These are phyloP conservation scores for Oxyruncus cristatus DNA, from an alignment of 2,113 vertebrate species.

Conservation along the genomic window DNA sequence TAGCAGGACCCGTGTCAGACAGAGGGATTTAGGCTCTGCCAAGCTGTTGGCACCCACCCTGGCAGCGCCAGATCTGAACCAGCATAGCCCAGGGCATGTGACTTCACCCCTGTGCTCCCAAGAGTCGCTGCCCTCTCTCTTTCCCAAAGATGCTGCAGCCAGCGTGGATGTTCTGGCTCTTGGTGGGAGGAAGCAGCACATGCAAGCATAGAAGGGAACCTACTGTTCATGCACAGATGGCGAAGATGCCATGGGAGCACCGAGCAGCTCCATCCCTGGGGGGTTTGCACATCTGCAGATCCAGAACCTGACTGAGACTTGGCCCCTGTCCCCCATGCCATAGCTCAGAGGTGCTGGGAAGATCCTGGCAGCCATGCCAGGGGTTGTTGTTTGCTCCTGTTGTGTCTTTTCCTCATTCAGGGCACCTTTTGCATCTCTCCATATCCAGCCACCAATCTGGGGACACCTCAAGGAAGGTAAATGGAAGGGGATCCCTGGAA, in stretches of 20 bases:
- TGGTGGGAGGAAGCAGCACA: background rate
- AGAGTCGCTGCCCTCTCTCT: no score
- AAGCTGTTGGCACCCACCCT: accelerated
- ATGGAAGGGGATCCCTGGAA: background rate
- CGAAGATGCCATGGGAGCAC: accelerated
- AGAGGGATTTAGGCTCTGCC: background rate
- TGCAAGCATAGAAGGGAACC: background rate
- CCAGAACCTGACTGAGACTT: accelerated
- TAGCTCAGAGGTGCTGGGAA: background rate
- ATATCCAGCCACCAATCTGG: accelerated
- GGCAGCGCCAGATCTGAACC: background rate
- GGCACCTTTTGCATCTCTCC: background rate
- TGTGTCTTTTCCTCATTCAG: background rate
- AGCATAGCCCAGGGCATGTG: accelerated
- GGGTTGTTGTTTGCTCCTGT: background rate
- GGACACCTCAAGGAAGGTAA: background rate
- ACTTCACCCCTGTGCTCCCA: background rate
- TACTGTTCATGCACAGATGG: background rate
- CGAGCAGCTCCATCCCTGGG: background rate
- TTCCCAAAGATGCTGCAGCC: background rate
- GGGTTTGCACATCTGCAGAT: background rate
- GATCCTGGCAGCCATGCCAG: background rate
- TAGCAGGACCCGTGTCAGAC: background rate
- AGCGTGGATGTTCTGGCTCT: accelerated
- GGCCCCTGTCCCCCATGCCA: background rate